Evolutionary conservation across 2,113 vertebrate species (phyloP).

Genomic region (Propithecus coquereli): DNA sequence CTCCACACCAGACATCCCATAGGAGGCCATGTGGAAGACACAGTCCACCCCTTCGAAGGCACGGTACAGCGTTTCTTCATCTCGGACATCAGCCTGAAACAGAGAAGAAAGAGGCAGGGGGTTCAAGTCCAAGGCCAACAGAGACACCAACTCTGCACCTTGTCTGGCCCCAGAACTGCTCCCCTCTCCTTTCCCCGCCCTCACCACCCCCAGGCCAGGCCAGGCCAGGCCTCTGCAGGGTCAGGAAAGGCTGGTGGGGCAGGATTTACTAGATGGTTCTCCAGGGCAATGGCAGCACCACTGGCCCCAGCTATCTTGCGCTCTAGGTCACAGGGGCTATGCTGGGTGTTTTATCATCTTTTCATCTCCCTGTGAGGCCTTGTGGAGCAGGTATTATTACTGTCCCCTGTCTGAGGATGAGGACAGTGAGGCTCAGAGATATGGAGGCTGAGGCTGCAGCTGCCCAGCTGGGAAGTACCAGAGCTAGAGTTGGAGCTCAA

Average conservation of each 20-base stretch:
- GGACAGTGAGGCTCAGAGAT: neutral
- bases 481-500: neutral
- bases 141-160: neutral
- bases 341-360: neutral
- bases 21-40: constrained; percentile 93
- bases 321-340: neutral
- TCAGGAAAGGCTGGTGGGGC: neutral
- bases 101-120: neutral
- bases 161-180: neutral
- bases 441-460: neutral
- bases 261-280: neutral
- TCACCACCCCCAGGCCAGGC: neutral
- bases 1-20: constrained; percentile 92
- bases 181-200: too few species aligned
- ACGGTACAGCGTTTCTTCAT: constrained; percentile 86
- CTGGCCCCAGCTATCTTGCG: neutral
- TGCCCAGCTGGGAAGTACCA: neutral
- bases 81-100: constrained; percentile 90
- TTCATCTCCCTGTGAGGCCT: neutral
- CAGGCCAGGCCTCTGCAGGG: neutral
- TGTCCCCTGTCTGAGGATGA: neutral
- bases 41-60: constrained; percentile 91
- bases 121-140: neutral
- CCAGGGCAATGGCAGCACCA: accelerated
- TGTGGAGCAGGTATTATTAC: neutral